Conservation (phyloP, 2,113 vertebrate species). For the Chionis minor region DNA sequence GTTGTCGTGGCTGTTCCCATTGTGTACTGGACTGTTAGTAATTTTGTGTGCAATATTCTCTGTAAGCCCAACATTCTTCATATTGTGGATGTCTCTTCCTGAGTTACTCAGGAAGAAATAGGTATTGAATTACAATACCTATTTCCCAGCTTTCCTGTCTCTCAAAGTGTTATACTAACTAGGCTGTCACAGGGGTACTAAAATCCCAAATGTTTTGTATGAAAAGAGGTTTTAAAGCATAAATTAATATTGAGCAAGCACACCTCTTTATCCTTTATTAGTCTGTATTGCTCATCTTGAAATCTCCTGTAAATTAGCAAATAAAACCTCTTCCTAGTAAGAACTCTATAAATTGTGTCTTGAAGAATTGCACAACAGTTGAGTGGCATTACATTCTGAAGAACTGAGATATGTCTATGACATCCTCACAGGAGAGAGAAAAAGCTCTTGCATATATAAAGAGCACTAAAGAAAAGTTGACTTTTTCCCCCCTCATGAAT, state of each 20-base stretch:
- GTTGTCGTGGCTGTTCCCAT: background rate
- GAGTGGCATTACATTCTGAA: conserved; percentile 69
- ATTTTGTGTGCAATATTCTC: background rate
- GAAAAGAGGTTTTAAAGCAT: background rate
- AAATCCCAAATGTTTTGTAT: background rate
- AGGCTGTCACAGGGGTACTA: background rate
- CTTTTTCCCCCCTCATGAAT: conserved; percentile 10
- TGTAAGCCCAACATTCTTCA: background rate
- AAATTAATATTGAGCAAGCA: background rate
- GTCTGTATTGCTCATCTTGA: conserved; percentile 25
- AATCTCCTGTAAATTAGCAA: conserved; percentile 66
- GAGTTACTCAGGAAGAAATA: background rate
- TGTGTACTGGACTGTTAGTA: background rate
- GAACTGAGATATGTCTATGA: conserved; percentile 50
- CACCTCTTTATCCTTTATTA: background rate
- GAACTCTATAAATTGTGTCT: conserved; percentile 52
- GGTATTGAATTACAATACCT: background rate
- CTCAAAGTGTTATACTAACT: background rate
- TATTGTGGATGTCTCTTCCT: background rate
- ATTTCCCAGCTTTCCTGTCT: background rate
- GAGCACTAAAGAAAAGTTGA: background rate
- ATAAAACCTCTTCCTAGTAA: conserved; percentile 63
- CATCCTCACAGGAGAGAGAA: background rate
- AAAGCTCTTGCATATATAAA: conserved; percentile 11
- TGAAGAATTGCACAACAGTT: conserved; percentile 62